phyloP scores from a whole-genome alignment of 2,797 vertebrate species.

The Hirundo rustica region DNA sequence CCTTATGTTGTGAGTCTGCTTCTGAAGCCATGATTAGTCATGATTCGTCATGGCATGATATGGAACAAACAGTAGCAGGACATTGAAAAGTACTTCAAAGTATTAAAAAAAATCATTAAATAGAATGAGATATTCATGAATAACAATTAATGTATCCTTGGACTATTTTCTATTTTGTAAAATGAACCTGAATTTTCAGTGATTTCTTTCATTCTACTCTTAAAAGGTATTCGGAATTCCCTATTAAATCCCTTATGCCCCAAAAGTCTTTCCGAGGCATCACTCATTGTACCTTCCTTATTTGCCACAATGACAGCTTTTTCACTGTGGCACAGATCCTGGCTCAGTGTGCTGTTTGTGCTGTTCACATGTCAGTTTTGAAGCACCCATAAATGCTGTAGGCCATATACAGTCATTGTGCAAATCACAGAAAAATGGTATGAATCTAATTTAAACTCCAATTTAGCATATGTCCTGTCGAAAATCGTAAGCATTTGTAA shows the following conservation, averaged over 20 bases:
- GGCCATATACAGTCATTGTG: accelerated
- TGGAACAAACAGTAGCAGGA: neutral
- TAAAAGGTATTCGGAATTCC: neutral
- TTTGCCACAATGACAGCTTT: neutral
- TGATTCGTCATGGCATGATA: neutral
- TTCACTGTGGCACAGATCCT: neutral
- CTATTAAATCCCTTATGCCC: neutral
- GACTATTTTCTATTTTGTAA: neutral
- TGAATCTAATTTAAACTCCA: neutral
- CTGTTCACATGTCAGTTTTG: neutral
- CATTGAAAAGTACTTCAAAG: neutral
- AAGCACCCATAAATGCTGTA: neutral
- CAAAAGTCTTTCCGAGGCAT: neutral
- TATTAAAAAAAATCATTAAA: neutral
- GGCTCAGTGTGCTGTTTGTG: neutral
- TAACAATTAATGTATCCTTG: neutral
- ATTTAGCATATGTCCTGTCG: neutral
- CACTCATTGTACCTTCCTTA: neutral
- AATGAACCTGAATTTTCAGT: neutral
- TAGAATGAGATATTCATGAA: neutral
- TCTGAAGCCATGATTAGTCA: neutral
- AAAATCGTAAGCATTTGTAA: neutral
- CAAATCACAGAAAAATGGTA: neutral
- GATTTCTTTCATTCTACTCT: neutral
- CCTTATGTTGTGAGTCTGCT: neutral